Evolutionary conservation across 2,888 invertebrate genomes (phyloP), one percentile per base, ranked within the genome.

Genomic region (Sturmia bella): DNA sequence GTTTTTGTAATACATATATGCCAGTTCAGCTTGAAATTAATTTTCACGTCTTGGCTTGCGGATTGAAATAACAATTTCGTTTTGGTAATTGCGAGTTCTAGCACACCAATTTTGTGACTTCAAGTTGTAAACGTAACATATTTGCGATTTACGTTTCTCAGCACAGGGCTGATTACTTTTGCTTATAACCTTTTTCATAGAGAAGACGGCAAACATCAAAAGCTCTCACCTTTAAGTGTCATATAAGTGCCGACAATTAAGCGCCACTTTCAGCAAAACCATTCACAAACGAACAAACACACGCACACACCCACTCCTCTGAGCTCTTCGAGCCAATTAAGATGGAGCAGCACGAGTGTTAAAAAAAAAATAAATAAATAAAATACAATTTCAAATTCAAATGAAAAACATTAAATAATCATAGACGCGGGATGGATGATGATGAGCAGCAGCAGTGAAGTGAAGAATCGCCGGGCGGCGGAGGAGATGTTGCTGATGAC

Each of bases 221-320:
- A 54, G 69, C 17, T 66, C 52, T 76, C 80, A 68, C 76, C 64
- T 68, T 54, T 27, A 13, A 70, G 82, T 78, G 78, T 78, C 82
- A 75, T 82, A 61, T 78, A 75, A 82, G 74, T 82, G 82, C 82
- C 82, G 82, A 78, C 78, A 82, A 82, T 82, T 78, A 82, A 82
- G 82, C 82, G 78, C 82, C 82, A 82, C 78, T 73, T 68, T 77
- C 24, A 59, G 13, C 27, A 57, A 54, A 15, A 21, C n/a, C 32
- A 37, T 12, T 12, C 17, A 12, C n/a, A 43, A 5, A 4, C 50
- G 64, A 45, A 15, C 17, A 43, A 15, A 48, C n/a, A 56, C 11
- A 32, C 27, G 12, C 32, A 70, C 4, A 66, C 11, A 68, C 59
- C 11, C 59, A 56, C 37, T 12, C 64, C 59, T 48, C 37, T 7